Evolutionary conservation across 2,113 vertebrate genomes (phyloP).

Genomic region (Gymnocephalus cernua): DNA sequence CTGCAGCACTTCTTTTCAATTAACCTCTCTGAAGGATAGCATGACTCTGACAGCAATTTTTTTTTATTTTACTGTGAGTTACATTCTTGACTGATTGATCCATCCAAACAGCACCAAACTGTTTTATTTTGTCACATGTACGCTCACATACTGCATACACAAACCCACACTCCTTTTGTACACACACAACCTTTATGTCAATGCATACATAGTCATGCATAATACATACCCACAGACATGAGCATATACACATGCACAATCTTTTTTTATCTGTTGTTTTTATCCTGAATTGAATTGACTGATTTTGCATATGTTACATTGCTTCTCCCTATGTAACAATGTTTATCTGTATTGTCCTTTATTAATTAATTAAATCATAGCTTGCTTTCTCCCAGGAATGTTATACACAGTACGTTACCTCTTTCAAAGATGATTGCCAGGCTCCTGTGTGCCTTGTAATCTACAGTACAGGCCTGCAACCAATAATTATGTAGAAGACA

Average conservation of each 20-base stretch:
- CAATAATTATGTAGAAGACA: constrained; percentile 42
- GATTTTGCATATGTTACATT: not conserved
- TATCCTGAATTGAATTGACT: not conserved
- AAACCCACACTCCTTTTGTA: not conserved
- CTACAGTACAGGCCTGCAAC: constrained; percentile 23
- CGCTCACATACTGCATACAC: not conserved
- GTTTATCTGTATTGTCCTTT: not conserved
- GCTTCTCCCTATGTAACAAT: not conserved
- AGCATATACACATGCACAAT: not conserved
- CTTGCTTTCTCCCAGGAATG: not conserved
- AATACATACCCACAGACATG: not conserved
- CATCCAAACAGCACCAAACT: not conserved
- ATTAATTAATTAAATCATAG: not conserved
- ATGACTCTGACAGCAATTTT: constrained; percentile 15
- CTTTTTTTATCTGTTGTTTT: not conserved
- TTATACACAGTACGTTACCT: not conserved
- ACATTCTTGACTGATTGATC: not conserved
- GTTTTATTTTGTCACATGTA: not conserved
- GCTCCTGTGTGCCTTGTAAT: constrained; percentile 5
- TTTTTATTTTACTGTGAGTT: not conserved
- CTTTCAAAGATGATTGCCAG: constrained; percentile 3
- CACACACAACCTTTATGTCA: not conserved
- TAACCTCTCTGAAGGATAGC: not conserved
- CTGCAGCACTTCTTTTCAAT: not conserved
- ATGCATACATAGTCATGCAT: not conserved